Evolutionary conservation across 2,113 vertebrate genomes (phyloP).

Genomic region (Setophaga kirtlandii): DNA sequence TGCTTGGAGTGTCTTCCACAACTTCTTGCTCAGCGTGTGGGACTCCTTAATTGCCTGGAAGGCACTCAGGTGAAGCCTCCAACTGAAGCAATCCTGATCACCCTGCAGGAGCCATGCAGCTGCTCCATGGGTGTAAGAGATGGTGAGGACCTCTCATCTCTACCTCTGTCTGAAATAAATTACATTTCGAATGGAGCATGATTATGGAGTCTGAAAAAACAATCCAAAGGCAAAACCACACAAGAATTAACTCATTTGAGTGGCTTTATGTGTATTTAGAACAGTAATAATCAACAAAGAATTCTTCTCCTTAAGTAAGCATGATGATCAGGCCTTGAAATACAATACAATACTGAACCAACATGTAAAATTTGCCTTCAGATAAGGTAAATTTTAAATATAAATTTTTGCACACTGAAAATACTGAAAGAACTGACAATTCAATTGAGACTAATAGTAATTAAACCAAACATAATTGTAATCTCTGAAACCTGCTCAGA

Average conservation of each 20-base stretch:
- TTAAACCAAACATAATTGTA: conserved; percentile 45
- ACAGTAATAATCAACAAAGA: neutral
- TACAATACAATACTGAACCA: neutral
- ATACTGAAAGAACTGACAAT: conserved; percentile 4
- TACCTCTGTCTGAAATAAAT: neutral
- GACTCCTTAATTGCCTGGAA: neutral
- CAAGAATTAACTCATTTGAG: neutral
- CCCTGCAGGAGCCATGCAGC: neutral
- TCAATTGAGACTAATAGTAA: conserved; percentile 33
- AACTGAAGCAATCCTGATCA: neutral
- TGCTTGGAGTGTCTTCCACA: neutral
- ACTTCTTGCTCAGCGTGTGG: neutral
- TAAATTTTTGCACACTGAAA: neutral
- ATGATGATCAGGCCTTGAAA: neutral
- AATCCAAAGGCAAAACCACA: neutral
- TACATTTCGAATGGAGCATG: neutral
- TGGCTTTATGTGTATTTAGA: neutral
- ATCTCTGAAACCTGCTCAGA: conserved; percentile 29
- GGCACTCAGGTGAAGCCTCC: neutral
- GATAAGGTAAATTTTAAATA: neutral
- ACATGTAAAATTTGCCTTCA: neutral
- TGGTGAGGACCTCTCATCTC: neutral
- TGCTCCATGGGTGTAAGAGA: neutral
- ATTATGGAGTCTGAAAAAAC: neutral
- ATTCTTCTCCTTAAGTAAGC: neutral